Percentiles rank a stretch among this genome's conserved stretches.
These are phyloP conservation scores for Escarpia spicata DNA, from an alignment of 2,888 invertebrate species.

Conservation along the genomic window DNA sequence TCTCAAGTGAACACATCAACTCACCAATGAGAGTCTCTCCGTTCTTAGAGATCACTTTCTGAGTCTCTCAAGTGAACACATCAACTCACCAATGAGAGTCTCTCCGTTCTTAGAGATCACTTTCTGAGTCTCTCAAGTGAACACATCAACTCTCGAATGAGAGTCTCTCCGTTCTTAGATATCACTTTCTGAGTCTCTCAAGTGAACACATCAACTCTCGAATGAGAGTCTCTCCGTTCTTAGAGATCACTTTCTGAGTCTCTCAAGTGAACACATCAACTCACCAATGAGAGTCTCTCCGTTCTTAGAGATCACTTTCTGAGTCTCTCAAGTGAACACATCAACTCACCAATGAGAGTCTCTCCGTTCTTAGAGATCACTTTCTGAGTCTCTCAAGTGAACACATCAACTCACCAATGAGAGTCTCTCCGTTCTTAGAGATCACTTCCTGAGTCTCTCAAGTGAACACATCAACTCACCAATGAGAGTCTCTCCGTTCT, in stretches of 20 bases:
- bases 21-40: neutral
- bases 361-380: neutral
- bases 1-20: neutral
- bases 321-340: neutral
- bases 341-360: neutral
- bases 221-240: neutral
- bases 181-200: neutral
- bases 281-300: neutral
- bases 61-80: too few species aligned
- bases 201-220: neutral
- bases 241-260: too few species aligned
- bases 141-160: neutral
- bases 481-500: neutral
- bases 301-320: neutral
- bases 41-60: too few species aligned
- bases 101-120: neutral
- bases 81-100: neutral
- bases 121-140: neutral
- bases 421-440: too few species aligned
- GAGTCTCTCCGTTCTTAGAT: neutral
- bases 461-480: neutral
- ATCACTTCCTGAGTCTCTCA: too few species aligned
- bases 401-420: neutral
- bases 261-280: too few species aligned
- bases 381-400: neutral